Evolutionary conservation across 2,797 vertebrate species (phyloP), one percentile per base, ranked within the genome.

Genomic region (Urocyon cinereoargenteus): DNA sequence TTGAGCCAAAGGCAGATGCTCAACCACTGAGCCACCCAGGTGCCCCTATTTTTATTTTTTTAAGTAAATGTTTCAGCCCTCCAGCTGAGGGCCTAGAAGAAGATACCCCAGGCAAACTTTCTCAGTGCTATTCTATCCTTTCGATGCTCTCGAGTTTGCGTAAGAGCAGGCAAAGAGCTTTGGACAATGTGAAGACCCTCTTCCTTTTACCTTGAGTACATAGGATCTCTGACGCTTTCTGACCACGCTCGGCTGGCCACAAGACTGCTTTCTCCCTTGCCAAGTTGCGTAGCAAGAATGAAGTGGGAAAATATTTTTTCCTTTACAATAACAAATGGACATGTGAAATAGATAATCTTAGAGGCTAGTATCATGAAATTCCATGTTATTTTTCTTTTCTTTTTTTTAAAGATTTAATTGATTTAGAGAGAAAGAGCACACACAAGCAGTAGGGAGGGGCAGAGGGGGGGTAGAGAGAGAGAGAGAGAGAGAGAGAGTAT

Each of bases 351-450:
- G 6, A 70, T 36, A 87, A 88, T 66, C 70, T 90, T 73, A 83
- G 49, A 26, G 55, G 21, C 88, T 77, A 86, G 66, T 55, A 91
- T 72, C n/a, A 26, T 26, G 18, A 94, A 97, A 75, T 94, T 61
- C 31, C 59, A 7, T 68, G 61, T 92, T 87, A 86, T 5, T 83
- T 81, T 93, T 89, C 70, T 28, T n/a, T 66, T 66, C 7, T 66
- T 66, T n/a, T 68, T 18, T 62, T 62, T 2, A 2, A 64, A 19
- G n/a, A 68, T 68, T 34, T 34, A 21, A 68, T 34, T 68, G 19
- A 34, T 68, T 68, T 68, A 21, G n/a, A 68, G 18, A 68, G n/a
- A 34, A 68, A 34, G 16, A 34, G 9, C 10, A n/a, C 66, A 19
- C 6, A 13, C 10, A n/a, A 68, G 66, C 31, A n/a, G n/a, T 7